Percentiles rank a stretch among this genome's conserved stretches.
phyloP scores from a whole-genome alignment of 1,140 invertebrate species.

The Ladona fulva region DNA sequence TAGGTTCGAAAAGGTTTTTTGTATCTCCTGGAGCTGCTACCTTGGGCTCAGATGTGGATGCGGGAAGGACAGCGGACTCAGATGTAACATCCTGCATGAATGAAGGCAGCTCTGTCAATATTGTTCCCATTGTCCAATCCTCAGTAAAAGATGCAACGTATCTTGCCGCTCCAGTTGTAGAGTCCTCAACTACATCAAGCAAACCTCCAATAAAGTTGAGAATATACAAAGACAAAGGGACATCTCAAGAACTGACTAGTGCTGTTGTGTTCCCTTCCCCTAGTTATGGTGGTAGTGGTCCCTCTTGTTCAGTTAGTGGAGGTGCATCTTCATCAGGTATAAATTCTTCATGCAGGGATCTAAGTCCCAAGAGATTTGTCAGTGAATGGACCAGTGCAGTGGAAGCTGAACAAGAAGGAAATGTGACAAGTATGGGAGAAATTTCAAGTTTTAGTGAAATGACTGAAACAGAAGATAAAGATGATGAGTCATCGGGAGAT shows the following conservation, averaged over 20 bases:
- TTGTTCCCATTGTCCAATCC: neutral
- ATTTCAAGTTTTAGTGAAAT: neutral
- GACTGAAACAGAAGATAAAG: neutral
- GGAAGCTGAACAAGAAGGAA: neutral
- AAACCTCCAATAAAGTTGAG: constrained; percentile 57
- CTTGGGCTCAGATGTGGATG: neutral
- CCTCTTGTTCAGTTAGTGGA: neutral
- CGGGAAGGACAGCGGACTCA: neutral
- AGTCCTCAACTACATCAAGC: neutral
- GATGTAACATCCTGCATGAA: neutral
- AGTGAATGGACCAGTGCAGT: neutral
- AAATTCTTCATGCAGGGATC: neutral
- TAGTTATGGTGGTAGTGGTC: neutral
- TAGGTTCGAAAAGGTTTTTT: neutral
- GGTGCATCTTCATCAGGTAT: neutral
- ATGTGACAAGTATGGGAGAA: neutral
- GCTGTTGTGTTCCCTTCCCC: neutral
- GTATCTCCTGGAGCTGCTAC: neutral
- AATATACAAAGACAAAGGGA: constrained; percentile 56
- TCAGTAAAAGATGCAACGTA: neutral
- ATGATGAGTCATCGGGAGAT: neutral
- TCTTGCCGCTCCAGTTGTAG: neutral
- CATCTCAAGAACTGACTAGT: constrained; percentile 36
- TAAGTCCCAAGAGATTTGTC: neutral
- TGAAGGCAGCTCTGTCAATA: constrained; percentile 22